phyloP scores from a whole-genome alignment of 2,113 vertebrate species.

The Engraulis encrasicolus region DNA sequence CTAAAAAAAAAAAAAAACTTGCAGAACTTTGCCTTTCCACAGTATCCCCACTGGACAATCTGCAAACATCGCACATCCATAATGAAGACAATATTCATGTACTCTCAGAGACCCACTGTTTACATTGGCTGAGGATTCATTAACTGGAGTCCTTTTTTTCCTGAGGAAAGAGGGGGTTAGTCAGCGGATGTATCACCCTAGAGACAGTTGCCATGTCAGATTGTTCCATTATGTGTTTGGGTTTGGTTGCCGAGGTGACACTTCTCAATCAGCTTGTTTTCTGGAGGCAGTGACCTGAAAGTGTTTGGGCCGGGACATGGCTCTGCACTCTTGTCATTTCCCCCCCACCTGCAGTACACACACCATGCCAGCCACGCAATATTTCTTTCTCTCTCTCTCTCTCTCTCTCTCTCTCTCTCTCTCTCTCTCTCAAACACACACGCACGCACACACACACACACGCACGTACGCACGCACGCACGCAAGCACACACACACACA shows the following conservation, averaged over 20 bases:
- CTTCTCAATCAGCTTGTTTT: conserved; percentile 14
- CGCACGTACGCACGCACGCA: too few relatives aligned
- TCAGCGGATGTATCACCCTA: neutral
- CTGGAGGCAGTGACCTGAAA: neutral
- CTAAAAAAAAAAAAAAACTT: too few relatives aligned
- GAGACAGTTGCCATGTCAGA: neutral
- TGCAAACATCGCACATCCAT: too few relatives aligned
- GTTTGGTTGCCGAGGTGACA: neutral
- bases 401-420: neutral
- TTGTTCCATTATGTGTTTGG: neutral
- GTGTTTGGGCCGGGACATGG: conserved; percentile 5
- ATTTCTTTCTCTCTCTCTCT: neutral
- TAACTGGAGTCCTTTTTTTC: neutral
- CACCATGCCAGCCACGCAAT: neutral
- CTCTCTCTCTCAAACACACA: neutral
- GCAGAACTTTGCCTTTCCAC: too few relatives aligned
- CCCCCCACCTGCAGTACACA: neutral
- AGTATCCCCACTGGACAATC: too few relatives aligned
- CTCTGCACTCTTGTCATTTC: conserved; percentile 14
- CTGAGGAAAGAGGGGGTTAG: neutral
- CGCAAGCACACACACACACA: too few relatives aligned
- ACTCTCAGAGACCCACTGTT: neutral
- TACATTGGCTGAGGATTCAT: neutral
- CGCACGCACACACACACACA: neutral
- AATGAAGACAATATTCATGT: too few relatives aligned